phyloP scores from a whole-genome alignment of 2,113 vertebrate species.

The Megaptera novaeangliae region DNA sequence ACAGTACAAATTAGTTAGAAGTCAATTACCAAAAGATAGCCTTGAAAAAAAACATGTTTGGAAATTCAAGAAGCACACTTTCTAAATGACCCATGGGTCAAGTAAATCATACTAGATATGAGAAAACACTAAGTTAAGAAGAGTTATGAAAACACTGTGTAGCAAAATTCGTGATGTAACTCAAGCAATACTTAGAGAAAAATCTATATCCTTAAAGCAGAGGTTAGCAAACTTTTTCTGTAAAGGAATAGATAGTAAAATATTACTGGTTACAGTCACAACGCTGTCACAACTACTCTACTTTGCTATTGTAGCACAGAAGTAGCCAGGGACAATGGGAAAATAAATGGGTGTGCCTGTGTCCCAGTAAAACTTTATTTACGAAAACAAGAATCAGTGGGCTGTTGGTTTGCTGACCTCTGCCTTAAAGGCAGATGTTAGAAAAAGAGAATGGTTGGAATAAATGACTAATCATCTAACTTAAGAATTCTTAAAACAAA shows the following conservation, averaged over 20 bases:
- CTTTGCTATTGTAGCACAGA: not conserved
- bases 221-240: not conserved
- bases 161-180: not conserved
- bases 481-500: not conserved
- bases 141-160: not conserved
- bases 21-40: not conserved
- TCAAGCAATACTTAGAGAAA: not conserved
- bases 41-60: not conserved
- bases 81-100: not conserved
- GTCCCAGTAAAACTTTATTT: constrained; percentile 1
- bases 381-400: not conserved
- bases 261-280: not conserved
- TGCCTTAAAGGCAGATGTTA: not conserved
- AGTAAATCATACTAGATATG: not conserved
- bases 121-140: not conserved
- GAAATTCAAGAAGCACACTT: not conserved
- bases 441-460: not conserved
- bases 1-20: not conserved
- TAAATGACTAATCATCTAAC: not conserved
- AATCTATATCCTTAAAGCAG: not conserved
- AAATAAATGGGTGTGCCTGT: not conserved
- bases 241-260: not conserved
- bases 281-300: not conserved
- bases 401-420: not conserved
- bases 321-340: not conserved